A percentile compares a stretch with the other conserved stretches of the same genome.
phyloP scores from a whole-genome alignment of 2,113 vertebrate genomes.

The Aythya baeri region DNA sequence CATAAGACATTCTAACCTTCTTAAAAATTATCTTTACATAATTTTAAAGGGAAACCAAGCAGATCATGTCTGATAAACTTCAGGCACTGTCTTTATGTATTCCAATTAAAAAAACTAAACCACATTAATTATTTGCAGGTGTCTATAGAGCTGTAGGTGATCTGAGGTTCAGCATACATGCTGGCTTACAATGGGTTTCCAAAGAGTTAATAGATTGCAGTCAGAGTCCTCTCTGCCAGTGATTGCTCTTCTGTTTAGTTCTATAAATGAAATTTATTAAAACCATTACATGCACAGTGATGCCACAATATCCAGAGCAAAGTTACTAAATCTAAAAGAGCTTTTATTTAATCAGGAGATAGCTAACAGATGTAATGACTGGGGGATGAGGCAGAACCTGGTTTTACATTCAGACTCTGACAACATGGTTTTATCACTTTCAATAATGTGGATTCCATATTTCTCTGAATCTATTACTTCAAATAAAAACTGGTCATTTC shows the following conservation, averaged over 20 bases:
- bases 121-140: not conserved
- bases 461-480: constrained; percentile 1
- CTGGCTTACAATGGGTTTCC: not conserved
- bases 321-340: constrained; percentile 69
- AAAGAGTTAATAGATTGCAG: constrained; percentile 60
- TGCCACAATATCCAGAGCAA: constrained; percentile 71
- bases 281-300: constrained; percentile 69
- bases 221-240: not conserved
- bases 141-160: not conserved
- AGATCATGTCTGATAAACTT: not conserved
- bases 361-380: constrained; percentile 58
- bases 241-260: constrained; percentile 68
- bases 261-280: constrained; percentile 77
- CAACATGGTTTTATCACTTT: constrained; percentile 33
- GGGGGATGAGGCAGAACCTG: constrained; percentile 41
- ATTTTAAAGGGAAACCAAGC: not conserved
- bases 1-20: not conserved
- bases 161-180: not conserved
- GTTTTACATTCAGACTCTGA: constrained; percentile 30
- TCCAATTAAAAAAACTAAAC: not conserved
- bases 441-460: constrained; percentile 9
- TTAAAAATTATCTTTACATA: not conserved
- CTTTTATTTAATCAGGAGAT: constrained; percentile 76
- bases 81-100: not conserved
- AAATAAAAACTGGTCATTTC: not conserved